Base-by-base conservation (phyloP, 2,113 vertebrate species). In the Lycaon pictus region DNA sequence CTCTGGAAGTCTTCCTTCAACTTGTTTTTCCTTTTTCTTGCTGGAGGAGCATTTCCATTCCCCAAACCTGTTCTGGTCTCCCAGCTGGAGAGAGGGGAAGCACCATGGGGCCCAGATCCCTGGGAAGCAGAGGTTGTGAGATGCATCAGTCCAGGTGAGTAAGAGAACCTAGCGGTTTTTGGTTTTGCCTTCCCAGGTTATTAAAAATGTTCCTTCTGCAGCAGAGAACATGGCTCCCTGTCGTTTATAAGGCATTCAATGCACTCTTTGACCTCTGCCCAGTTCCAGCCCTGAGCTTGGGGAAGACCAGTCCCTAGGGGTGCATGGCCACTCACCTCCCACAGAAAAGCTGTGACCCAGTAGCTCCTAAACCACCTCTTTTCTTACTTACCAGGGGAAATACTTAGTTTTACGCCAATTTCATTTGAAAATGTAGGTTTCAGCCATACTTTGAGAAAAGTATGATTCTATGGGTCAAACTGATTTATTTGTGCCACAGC, bases 61-160 rank as follows among this genome's bases (percentile, higher is more conserved):
- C 72, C 69, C 77, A 97, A 93, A 71, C 97, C 97, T 12, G 8
- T 13, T 48, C 60, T 98, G 7, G 79, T 98, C 79, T 60, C 88
- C 74, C 81, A 55, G 56, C 97, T 97, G 96, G 97, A 98, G 23
- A 58, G 43, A 27, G 94, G 91, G 23, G 89, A 93, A 32, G 94
- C 19, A 0, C 85, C 96, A 0, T 95, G 94, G 92, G 43, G 62
- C 9, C 67, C 62, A 1, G 95, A 95, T 67, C 96, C 90, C 16
- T 83, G 91, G 95, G 72, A 77, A 74, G 3, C 76, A 3, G 74
- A 90, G 76, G 9, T 1, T 20, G 29, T 8, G 1, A 74, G 37
- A 48, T 11, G 12, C 53, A 0, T 53, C 79, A 19, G 67, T 74
- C 90, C 88, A 80, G 94, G 95, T 97, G 58, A 96, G 96, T 96